Conservation (phyloP, 2,113 vertebrate genomes). For the Peucedramus taeniatus region DNA sequence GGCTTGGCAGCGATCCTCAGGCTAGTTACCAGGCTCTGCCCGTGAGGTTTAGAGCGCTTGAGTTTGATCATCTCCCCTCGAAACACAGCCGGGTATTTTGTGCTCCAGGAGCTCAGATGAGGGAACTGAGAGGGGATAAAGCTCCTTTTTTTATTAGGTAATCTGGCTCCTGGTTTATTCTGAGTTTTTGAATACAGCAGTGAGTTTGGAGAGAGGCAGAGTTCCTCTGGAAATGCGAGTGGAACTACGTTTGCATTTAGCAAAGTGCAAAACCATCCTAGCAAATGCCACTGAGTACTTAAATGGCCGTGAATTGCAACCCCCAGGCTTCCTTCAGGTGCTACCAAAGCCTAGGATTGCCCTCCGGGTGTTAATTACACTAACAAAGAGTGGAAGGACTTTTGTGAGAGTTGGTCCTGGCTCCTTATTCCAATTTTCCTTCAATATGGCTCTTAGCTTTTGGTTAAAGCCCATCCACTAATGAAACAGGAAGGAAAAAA, state of each 20-base stretch:
- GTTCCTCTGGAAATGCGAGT: neutral
- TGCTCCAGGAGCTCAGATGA: rapidly evolving
- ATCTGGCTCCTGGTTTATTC: neutral
- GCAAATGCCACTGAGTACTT: neutral
- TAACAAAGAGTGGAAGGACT: neutral
- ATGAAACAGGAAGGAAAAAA: neutral
- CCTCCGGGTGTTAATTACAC: neutral
- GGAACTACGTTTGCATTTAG: neutral
- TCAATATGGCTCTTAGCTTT: neutral
- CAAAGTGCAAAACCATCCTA: neutral
- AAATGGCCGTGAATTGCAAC: rapidly evolving
- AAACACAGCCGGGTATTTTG: rapidly evolving
- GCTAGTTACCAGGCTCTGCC: neutral
- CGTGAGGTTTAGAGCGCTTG: neutral
- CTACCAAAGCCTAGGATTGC: neutral
- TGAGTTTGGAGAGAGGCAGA: neutral
- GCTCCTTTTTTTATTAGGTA: neutral
- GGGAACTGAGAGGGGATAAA: rapidly evolving
- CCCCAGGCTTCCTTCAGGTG: neutral
- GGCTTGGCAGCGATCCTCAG: neutral
- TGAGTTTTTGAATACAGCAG: neutral
- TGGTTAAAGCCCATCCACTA: neutral
- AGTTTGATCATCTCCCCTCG: rapidly evolving
- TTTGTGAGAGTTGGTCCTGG: neutral
- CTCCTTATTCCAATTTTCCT: neutral